These are phyloP conservation scores for Sesia apiformis DNA, from an alignment of 2,888 invertebrate genomes.

Conservation along the genomic window DNA sequence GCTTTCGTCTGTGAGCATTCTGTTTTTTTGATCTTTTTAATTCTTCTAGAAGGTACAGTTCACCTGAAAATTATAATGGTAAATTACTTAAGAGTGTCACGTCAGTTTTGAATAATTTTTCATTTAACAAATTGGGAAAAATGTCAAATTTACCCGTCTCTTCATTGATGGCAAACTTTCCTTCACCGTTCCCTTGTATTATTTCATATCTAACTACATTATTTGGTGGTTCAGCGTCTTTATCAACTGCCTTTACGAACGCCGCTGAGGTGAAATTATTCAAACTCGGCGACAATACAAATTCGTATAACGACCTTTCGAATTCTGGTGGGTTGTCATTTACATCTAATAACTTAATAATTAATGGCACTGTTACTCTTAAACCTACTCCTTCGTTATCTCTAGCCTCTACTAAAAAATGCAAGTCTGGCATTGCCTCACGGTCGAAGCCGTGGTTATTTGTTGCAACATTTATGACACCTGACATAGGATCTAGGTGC, in stretches of 20 bases:
- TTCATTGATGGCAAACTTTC: constrained; percentile 83
- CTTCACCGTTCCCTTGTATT: constrained; percentile 82
- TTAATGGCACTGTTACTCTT: constrained; percentile 81
- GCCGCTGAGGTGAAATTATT: constrained; percentile 84
- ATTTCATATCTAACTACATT: constrained; percentile 90
- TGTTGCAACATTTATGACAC: constrained; percentile 85
- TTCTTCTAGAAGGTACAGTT: constrained; percentile 77
- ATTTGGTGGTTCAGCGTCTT: constrained; percentile 88
- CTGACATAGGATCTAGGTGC: constrained; percentile 83
- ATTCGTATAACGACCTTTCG: constrained; percentile 85
- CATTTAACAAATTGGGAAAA: background rate
- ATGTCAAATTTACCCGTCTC: constrained; percentile 74
- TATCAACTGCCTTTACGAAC: constrained; percentile 88
- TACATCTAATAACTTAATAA: constrained; percentile 83
- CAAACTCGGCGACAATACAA: constrained; percentile 83
- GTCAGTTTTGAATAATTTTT: background rate
- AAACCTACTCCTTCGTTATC: constrained; percentile 90
- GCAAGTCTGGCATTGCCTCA: constrained; percentile 84
- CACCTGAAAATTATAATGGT: constrained; percentile 52
- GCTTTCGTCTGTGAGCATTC: constrained; percentile 57
- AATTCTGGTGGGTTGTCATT: constrained; percentile 93
- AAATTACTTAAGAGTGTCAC: background rate
- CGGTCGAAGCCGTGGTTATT: constrained; percentile 87
- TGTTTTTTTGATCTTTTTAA: constrained; percentile 57
- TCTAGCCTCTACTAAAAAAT: constrained; percentile 88